phyloP scores from a whole-genome alignment of 2,113 vertebrate genomes.

The Felis chaus region DNA sequence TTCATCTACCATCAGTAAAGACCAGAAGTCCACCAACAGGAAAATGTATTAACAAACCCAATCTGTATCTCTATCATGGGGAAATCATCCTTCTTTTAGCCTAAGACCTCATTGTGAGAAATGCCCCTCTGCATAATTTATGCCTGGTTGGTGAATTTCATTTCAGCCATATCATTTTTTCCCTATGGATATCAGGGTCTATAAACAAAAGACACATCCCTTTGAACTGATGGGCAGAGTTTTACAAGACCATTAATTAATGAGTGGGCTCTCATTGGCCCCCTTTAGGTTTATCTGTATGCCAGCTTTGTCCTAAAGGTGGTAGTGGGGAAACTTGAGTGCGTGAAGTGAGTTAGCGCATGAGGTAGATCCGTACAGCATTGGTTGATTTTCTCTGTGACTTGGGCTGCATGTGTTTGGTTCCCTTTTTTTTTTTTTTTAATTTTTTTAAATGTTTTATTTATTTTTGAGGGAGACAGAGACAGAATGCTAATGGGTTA shows the following conservation, averaged over 20 bases:
- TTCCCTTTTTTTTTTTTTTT: background rate
- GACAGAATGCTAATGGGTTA: too few species aligned
- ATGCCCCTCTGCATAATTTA: background rate
- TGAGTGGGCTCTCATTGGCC: background rate
- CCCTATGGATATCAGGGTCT: background rate
- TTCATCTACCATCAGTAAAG: background rate
- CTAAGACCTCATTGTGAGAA: background rate
- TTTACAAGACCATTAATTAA: background rate
- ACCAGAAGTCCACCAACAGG: background rate
- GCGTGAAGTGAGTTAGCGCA: background rate
- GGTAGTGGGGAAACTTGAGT: background rate
- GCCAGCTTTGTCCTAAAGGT: background rate
- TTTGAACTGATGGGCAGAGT: background rate
- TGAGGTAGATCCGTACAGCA: background rate
- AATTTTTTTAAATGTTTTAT: too few species aligned
- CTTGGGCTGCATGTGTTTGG: background rate
- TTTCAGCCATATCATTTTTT: background rate
- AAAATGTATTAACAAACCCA: background rate
- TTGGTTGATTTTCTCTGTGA: background rate
- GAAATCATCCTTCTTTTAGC: background rate
- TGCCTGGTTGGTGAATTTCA: background rate
- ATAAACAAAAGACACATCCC: background rate
- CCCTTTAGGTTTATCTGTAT: background rate
- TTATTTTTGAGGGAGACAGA: too few species aligned
- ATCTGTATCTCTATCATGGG: background rate